Base-by-base conservation (phyloP, 2,888 invertebrate species). In the Harpalus rubripes region DNA sequence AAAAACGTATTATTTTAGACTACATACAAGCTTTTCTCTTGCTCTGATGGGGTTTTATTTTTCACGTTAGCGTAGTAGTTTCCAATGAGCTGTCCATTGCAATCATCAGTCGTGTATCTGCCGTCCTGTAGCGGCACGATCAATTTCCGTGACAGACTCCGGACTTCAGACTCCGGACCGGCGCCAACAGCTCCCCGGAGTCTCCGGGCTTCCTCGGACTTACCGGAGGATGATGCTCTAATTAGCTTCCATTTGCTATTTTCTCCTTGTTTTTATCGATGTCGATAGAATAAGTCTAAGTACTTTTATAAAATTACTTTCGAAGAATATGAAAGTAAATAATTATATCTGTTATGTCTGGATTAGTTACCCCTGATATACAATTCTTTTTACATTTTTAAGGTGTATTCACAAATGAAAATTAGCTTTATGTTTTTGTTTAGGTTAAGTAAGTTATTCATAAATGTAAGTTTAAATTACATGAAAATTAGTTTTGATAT, bases 81-180 rank as follows among this genome's bases (percentile, higher is more conserved):
- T 52, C 44, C 44, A 52, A 52, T 52, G 44, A 52, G 6, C 44
- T 52, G 44, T 52, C 44, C 44, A 12, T 12, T 12, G 44, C 44
- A 52, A 52, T 52, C 16, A 59, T 7, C 7, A 59, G 16, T 15
- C 59, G 16, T 16, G 63, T 26, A 12, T 18, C 63, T 26, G 63
- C 22, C 63, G 63, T 18, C 26, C 26, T 12, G 63, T 26, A 26
- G 26, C 63, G 63, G 63, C 12, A 12, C 63, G 63, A 63, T 63
- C 63, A 63, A 63, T 63, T 63, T 63, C 63, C 63, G 26, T 22
- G 63, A 63, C 63, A 63, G 63, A 22, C 22, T 22, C 26, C 63
- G 44, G 44, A 32, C 44, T 52, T 52, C 63, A 22, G 63, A 26
- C 63, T 63, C 16, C 63, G 63, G 12, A 18, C 63, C 63, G 26